These are phyloP conservation scores for Cygnus olor DNA, from an alignment of 2,797 vertebrate species.

Conservation along the genomic window DNA sequence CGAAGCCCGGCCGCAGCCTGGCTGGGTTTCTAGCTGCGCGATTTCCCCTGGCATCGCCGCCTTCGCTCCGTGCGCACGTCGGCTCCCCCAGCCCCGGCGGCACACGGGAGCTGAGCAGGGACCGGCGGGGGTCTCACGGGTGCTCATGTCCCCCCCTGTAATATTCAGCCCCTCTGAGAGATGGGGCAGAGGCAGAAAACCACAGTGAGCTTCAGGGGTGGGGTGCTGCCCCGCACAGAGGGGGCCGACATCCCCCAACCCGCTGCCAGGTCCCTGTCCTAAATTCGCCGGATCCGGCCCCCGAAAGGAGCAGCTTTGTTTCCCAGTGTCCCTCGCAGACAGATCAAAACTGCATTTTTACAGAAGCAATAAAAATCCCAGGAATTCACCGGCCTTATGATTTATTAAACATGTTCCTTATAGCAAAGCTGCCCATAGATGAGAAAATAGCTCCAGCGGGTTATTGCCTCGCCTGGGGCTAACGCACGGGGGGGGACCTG, in stretches of 20 bases:
- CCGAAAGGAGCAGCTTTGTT: conserved; percentile 47
- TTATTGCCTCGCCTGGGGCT: conserved; percentile 62
- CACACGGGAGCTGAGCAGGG: not conserved
- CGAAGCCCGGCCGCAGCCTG: not conserved
- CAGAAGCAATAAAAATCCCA: conserved; percentile 68
- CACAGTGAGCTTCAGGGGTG: not conserved
- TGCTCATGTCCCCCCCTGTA: not conserved
- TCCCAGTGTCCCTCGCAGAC: conserved; percentile 43
- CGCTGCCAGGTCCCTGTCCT: not conserved
- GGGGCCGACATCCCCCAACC: not conserved
- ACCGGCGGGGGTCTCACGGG: not conserved
- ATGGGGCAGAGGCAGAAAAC: not conserved
- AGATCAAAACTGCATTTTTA: conserved; percentile 66
- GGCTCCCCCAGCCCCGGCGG: not conserved
- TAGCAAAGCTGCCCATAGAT: conserved; percentile 55
- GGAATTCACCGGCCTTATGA: conserved; percentile 73
- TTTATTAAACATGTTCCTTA: conserved; percentile 74
- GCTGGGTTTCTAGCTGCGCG: not conserved
- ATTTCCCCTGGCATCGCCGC: conserved; percentile 30
- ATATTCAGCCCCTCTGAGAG: not conserved
- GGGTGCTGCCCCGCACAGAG: not conserved
- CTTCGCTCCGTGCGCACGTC: not conserved
- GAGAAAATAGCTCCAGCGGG: conserved; percentile 49
- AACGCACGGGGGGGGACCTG: conserved; percentile 22
- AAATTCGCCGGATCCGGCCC: not conserved